A percentile compares a stretch with the other conserved stretches of the same genome.
Evolutionary conservation across 2,113 vertebrate genomes (phyloP).

Genomic region (Microcebus lehilahytsara): DNA sequence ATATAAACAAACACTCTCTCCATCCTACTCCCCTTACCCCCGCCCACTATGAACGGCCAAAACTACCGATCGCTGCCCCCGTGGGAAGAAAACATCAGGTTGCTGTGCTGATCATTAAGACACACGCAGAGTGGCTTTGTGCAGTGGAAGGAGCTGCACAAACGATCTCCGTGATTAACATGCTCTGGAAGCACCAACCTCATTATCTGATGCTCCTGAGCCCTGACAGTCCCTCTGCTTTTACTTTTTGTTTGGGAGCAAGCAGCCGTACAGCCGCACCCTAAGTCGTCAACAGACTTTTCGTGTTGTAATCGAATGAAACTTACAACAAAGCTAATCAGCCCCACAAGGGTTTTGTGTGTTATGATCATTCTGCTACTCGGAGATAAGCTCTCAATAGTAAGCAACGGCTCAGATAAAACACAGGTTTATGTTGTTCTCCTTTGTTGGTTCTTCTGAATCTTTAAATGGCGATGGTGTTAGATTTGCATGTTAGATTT

Average conservation of each 20-base stretch:
- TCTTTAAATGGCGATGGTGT: not conserved
- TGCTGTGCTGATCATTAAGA: not conserved
- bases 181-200: not conserved
- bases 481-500: not conserved
- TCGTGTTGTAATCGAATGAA: slow-evolving; percentile 55
- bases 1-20: not conserved
- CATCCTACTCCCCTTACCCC: not conserved
- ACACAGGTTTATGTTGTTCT: not conserved
- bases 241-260: not conserved
- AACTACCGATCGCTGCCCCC: not conserved
- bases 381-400: slow-evolving; percentile 22
- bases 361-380: slow-evolving; percentile 18
- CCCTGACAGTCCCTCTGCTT: not conserved
- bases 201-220: slow-evolving; percentile 13
- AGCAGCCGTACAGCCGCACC: not conserved
- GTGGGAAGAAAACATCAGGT: not conserved
- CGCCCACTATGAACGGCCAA: not conserved
- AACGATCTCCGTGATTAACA: not conserved
- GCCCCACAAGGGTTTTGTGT: slow-evolving; percentile 26
- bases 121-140: not conserved
- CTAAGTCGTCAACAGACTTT: slow-evolving; percentile 34
- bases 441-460: slow-evolving; percentile 30
- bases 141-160: not conserved
- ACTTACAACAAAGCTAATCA: slow-evolving; percentile 60
- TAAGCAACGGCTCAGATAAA: not conserved